A percentile compares a stretch with the other conserved stretches of the same genome.
These are phyloP conservation scores for Trachelus iudaicus DNA, from an alignment of 2,888 invertebrate species.

Conservation along the genomic window DNA sequence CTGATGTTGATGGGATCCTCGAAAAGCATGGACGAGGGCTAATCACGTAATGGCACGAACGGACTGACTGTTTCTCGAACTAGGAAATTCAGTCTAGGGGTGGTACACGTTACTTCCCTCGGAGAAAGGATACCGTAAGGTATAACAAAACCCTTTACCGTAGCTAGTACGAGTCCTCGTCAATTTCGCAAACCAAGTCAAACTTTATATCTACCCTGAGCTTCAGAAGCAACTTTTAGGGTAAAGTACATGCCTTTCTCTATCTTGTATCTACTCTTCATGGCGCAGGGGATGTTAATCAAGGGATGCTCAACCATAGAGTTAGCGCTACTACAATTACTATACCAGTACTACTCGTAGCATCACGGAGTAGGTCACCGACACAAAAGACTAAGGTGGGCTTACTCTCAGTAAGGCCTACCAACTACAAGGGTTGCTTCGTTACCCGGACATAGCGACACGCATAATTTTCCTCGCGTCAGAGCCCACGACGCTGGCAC, in stretches of 20 bases:
- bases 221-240: background rate
- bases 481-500: background rate
- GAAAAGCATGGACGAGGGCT: slow-evolving; percentile 33
- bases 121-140: background rate
- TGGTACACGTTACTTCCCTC: background rate
- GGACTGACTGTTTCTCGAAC: background rate
- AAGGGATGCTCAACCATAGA: background rate
- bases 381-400: background rate
- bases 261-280: background rate
- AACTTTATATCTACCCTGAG: background rate
- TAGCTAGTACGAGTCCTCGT: background rate
- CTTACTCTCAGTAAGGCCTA: background rate
- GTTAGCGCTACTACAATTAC: background rate
- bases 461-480: background rate
- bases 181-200: background rate
- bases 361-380: background rate
- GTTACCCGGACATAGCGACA: background rate
- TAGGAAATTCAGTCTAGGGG: background rate
- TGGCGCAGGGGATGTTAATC: background rate
- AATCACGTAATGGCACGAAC: slow-evolving; percentile 38
- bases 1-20: slow-evolving; percentile 33
- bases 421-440: background rate
- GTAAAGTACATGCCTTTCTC: background rate
- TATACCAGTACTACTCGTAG: background rate
- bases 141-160: background rate